These are phyloP conservation scores for Rhynchonycteris naso DNA, from an alignment of 2,797 vertebrate genomes.

Conservation along the genomic window DNA sequence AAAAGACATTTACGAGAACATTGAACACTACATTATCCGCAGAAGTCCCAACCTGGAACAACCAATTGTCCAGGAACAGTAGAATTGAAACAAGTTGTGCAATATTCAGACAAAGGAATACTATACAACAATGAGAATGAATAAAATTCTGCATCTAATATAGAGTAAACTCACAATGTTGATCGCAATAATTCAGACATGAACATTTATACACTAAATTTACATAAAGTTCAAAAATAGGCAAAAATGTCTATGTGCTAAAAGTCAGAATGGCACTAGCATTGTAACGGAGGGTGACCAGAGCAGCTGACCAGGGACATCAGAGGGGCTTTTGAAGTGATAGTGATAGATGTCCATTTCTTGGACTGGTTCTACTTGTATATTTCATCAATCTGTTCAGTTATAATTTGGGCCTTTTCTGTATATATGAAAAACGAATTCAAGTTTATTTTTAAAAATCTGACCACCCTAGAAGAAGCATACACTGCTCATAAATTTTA, in stretches of 20 bases:
- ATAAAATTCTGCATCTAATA: background rate
- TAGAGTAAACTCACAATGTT: background rate
- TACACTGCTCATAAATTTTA: no score
- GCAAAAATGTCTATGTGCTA: background rate
- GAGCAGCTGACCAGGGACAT: background rate
- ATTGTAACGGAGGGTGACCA: background rate
- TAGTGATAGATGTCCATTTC: background rate
- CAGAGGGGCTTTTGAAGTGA: background rate
- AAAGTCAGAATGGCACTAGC: background rate
- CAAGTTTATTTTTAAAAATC: background rate
- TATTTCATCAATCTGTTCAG: background rate
- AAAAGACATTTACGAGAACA: background rate
- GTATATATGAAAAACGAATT: background rate
- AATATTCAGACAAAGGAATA: background rate
- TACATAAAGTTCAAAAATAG: background rate
- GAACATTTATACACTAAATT: background rate
- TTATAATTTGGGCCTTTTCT: background rate
- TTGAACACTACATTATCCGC: background rate
- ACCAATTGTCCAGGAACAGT: background rate
- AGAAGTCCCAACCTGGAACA: background rate
- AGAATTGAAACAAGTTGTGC: background rate
- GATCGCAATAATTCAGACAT: background rate
- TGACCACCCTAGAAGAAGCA: background rate
- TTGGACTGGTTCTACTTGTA: background rate
- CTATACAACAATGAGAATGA: background rate